A percentile compares a stretch with the other conserved stretches of the same genome.
phyloP scores from a whole-genome alignment of 2,113 vertebrate species.

The Hepsetus odoe region DNA sequence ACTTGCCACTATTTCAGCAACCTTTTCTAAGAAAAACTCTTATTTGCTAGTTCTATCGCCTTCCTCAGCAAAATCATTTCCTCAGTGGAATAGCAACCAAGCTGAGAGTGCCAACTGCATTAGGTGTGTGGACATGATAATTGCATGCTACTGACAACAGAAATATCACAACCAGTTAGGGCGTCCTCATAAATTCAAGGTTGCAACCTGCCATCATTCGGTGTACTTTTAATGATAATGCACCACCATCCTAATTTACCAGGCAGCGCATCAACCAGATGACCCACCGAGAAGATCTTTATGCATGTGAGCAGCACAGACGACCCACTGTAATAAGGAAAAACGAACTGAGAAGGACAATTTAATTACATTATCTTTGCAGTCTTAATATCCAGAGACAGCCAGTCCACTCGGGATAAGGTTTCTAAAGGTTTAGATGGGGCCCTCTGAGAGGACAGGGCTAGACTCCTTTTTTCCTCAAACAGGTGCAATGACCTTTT shows the following conservation, averaged over 20 bases:
- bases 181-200: constrained; percentile 45
- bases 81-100: constrained; percentile 3
- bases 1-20: constrained; percentile 7
- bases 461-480: constrained; percentile 38
- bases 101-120: constrained; percentile 8
- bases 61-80: constrained; percentile 37
- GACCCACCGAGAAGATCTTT: constrained; percentile 49
- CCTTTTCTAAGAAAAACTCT: too few relatives aligned
- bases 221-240: constrained; percentile 45
- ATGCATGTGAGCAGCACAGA: constrained; percentile 56
- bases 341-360: constrained; percentile 15
- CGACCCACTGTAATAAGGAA: constrained; percentile 36
- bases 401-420: constrained; percentile 45
- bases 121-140: constrained; percentile 32
- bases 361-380: constrained; percentile 56
- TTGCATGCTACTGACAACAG: constrained; percentile 37
- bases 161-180: constrained; percentile 41
- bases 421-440: constrained; percentile 66
- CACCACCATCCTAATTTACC: constrained; percentile 46
- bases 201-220: constrained; percentile 40
- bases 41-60: constrained; percentile 26
- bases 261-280: constrained; percentile 40
- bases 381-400: constrained; percentile 64
- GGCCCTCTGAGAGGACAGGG: constrained; percentile 62
- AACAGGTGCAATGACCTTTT: constrained; percentile 69